Percentiles rank a stretch among this genome's conserved stretches.
Evolutionary conservation across 2,797 vertebrate species (phyloP).

Genomic region (Eospalax fontanierii): DNA sequence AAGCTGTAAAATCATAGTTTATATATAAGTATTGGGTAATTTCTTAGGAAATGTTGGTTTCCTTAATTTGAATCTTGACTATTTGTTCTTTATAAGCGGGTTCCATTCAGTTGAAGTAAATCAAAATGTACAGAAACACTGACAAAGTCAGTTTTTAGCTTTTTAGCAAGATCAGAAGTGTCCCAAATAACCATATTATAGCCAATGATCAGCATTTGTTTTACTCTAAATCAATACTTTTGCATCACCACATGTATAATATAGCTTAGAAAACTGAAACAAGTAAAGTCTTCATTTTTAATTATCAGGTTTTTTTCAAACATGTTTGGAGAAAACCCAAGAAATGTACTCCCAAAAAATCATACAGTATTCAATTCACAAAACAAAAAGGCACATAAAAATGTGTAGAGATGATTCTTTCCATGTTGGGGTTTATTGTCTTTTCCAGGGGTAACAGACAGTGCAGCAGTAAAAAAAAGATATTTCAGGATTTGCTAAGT

Average conservation of each 20-base stretch:
- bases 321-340: slow-evolving; percentile 57
- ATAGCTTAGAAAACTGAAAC: slow-evolving; percentile 76
- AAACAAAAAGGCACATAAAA: slow-evolving; percentile 35
- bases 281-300: slow-evolving; percentile 73
- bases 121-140: slow-evolving; percentile 47
- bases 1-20: slow-evolving; percentile 21
- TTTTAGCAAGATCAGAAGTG: slow-evolving; percentile 65
- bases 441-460: slow-evolving; percentile 67
- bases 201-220: slow-evolving; percentile 66
- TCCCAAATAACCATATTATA: slow-evolving; percentile 14
- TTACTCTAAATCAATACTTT: slow-evolving; percentile 67
- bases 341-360: slow-evolving; percentile 69
- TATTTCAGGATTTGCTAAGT: slow-evolving; percentile 67
- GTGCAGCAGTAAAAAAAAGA: neutral
- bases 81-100: slow-evolving; percentile 42
- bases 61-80: slow-evolving; percentile 60
- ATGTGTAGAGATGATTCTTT: neutral
- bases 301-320: slow-evolving; percentile 58
- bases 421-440: neutral
- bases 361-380: slow-evolving; percentile 61
- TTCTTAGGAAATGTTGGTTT: slow-evolving; percentile 61
- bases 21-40: neutral
- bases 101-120: slow-evolving; percentile 52
- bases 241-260: neutral
- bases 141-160: slow-evolving; percentile 52